Conservation (phyloP, 2,113 vertebrate genomes). For the Vulpes lagopus region DNA sequence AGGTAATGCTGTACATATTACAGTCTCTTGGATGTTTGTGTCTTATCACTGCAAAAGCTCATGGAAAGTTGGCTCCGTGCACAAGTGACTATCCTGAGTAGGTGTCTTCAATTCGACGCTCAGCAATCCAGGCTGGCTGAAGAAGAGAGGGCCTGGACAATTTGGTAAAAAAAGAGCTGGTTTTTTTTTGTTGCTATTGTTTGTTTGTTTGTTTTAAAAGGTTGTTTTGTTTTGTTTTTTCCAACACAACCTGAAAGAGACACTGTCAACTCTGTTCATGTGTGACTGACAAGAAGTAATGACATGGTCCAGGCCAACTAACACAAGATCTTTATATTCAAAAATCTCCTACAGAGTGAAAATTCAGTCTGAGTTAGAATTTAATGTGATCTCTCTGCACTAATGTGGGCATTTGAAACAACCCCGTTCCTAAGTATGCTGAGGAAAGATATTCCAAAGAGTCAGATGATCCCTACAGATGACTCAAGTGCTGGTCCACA, state of each 20-base stretch:
- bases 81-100: not conserved
- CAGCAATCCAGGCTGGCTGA: not conserved
- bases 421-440: not conserved
- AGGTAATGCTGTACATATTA: not conserved
- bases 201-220: not conserved
- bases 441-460: not conserved
- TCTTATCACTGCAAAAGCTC: not conserved
- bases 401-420: not conserved
- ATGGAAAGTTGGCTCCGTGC: not conserved
- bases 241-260: not conserved
- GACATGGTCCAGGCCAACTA: not conserved
- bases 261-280: not conserved
- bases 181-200: not conserved
- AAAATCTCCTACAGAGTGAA: not conserved
- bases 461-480: not conserved
- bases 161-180: not conserved
- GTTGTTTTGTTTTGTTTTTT: not conserved
- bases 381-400: not conserved
- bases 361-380: conserved; percentile 32
- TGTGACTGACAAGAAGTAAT: not conserved
- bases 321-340: not conserved
- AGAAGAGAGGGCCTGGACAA: not conserved
- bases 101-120: not conserved
- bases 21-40: not conserved
- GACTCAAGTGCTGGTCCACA: not conserved